A percentile compares a stretch with the other conserved stretches of the same genome.
These are phyloP conservation scores for Turritopsis dohrnii DNA, from an alignment of 30 jellyfish, hydroid and myxozoan genomes.

Conservation along the genomic window DNA sequence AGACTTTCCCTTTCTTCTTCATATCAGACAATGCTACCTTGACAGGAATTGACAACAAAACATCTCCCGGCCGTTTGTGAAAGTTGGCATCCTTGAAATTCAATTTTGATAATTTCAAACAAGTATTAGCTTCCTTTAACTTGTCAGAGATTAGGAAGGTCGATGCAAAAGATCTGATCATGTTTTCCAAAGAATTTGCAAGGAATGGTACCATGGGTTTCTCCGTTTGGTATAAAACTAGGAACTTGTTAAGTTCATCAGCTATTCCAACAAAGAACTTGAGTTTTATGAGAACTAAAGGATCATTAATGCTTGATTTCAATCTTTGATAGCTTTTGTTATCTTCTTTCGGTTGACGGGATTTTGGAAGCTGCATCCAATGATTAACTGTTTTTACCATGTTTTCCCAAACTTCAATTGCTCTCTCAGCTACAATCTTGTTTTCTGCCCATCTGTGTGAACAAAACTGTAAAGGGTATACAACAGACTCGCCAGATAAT, in stretches of 20 bases:
- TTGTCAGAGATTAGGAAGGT: background rate
- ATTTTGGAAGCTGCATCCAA: background rate
- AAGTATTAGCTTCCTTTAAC: background rate
- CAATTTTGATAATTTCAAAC: no score
- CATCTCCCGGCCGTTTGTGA: no score
- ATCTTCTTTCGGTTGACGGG: background rate
- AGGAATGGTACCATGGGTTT: background rate
- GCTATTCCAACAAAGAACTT: background rate
- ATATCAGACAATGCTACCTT: no score
- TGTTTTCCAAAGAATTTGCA: background rate
- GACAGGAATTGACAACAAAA: no score
- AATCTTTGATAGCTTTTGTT: background rate
- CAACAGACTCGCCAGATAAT: background rate
- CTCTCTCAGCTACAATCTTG: background rate
- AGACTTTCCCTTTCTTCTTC: no score
- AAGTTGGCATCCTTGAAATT: background rate
- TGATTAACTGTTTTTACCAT: no score
- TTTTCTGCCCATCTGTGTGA: background rate
- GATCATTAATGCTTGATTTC: background rate
- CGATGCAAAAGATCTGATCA: background rate
- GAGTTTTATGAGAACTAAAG: background rate
- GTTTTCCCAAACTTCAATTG: background rate
- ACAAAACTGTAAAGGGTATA: background rate
- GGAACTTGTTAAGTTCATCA: background rate
- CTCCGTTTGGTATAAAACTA: background rate